phyloP scores from a whole-genome alignment of 2,797 vertebrate species.

The Cossypha polioptera region DNA sequence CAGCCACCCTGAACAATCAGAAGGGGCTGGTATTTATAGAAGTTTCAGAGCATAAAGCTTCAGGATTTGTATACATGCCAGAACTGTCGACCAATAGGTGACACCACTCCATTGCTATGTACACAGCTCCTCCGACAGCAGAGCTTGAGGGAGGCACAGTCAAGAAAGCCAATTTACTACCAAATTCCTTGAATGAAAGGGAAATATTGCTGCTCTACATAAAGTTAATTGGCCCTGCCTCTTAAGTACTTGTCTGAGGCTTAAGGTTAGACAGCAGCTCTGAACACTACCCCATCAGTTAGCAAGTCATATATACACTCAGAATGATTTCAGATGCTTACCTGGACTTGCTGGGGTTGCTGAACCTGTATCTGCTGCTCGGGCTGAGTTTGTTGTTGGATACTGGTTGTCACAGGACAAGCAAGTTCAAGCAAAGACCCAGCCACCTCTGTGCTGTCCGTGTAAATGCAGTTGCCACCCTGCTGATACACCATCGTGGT shows the following conservation, averaged over 20 bases:
- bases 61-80: background rate
- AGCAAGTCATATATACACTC: background rate
- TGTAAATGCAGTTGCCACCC: conserved; percentile 93
- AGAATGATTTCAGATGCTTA: conserved; percentile 41
- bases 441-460: conserved; percentile 95
- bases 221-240: background rate
- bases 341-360: conserved; percentile 81
- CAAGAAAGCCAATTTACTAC: background rate
- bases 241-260: background rate
- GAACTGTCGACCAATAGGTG: background rate
- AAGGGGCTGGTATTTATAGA: conserved; percentile 35
- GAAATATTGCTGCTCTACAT: background rate
- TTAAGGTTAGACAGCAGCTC: background rate
- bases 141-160: background rate
- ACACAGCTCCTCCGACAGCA: background rate
- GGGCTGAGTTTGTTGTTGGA: conserved; percentile 79
- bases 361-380: conserved; percentile 83
- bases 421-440: conserved; percentile 95
- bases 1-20: background rate
- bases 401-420: conserved; percentile 89
- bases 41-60: background rate
- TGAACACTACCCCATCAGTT: background rate
- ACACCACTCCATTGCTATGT: conserved; percentile 18
- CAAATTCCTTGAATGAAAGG: background rate
- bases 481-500: conserved; percentile 96